Percentiles rank a stretch among this genome's conserved stretches.
phyloP scores from a whole-genome alignment of 2,113 vertebrate species.

The Phalacrocorax brasilianus region DNA sequence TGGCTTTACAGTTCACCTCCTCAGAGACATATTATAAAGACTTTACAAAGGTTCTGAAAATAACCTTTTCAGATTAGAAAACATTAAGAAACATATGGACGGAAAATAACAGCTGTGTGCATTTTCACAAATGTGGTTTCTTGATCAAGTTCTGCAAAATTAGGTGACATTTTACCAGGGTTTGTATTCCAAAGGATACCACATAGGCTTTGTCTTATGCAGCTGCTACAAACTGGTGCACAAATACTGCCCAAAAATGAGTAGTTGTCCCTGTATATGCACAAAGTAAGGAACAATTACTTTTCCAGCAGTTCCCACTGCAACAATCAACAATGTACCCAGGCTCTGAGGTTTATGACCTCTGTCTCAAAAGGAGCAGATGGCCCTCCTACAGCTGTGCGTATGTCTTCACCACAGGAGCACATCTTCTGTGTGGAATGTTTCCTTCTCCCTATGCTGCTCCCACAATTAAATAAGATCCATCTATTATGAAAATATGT shows the following conservation, averaged over 20 bases:
- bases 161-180: neutral
- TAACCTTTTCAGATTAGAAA: neutral
- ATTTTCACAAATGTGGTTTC: neutral
- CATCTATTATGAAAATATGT: neutral
- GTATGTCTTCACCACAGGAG: neutral
- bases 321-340: neutral
- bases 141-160: neutral
- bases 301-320: neutral
- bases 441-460: neutral
- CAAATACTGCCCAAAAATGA: neutral
- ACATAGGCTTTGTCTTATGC: neutral
- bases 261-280: neutral
- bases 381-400: neutral
- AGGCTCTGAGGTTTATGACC: neutral
- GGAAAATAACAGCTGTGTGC: neutral
- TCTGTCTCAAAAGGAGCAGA: neutral
- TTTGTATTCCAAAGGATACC: neutral
- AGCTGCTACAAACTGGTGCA: neutral
- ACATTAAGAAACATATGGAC: neutral
- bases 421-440: neutral
- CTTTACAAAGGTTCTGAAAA: neutral
- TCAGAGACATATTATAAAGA: neutral
- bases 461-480: neutral
- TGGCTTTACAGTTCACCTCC: neutral
- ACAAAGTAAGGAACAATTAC: neutral